Evolutionary conservation across 2,888 invertebrate species (phyloP), one percentile per base, ranked within the genome.

Genomic region (Cremastobaeus sp.): DNA sequence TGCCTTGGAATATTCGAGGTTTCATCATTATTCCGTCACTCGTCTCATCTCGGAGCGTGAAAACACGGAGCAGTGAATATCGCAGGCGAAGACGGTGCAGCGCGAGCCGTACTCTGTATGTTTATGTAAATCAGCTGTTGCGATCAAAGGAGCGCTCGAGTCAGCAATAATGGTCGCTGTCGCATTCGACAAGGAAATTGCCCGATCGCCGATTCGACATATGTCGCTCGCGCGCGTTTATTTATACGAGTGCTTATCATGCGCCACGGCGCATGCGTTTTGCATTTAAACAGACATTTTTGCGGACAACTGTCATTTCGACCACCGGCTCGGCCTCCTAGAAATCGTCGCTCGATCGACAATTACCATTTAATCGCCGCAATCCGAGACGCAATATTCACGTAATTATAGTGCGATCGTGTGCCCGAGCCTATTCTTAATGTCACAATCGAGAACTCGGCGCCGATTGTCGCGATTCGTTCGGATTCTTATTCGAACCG

Each of bases 21-120:
- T 70, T 55, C 66, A 70, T 74, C 70, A 66, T 74, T 70, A 74
- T 70, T 70, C 66, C 43, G 55, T 65, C 70, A 66, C 70, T 55
- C 59, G 21, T 54, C 52, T 28, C 48, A 48, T 32, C 11, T 30
- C 54, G 14, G 47, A 54, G 20, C 37, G 39, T 20, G 55, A 60
- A 74, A 66, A 66, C 32, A 47, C 37, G 39, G 43, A 52, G 52
- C 66, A 64, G 70, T 75, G 62, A 66, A 66, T 70, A 62, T 50
- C 43, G 9, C 50, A 47, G 48, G 60, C 65, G 37, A 30, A 47
- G 52, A 55, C 34, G 47, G 45, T 43, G 55, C 34, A 43, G 62
- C 20, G 60, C 50, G 64, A 71, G 47, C 20, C 54, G 59, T 57
- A 66, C 72, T 69, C 74, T 48, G 70, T 65, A 60, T 70, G 70